phyloP scores from a whole-genome alignment of 2,888 invertebrate genomes.

The Lithophane leautieri region DNA sequence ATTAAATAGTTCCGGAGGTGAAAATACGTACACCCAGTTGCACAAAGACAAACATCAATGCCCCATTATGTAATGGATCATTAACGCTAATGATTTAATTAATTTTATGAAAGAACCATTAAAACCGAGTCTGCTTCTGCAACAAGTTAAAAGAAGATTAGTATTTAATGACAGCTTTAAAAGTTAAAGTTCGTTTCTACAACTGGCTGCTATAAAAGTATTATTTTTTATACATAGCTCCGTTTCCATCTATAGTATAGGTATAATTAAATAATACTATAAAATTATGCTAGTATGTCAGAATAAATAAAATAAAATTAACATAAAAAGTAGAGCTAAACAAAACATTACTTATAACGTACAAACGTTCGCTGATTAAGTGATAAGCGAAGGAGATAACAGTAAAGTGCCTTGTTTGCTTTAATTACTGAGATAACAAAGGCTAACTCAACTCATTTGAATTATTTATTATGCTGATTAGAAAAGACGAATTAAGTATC shows the following conservation, averaged over 20 bases:
- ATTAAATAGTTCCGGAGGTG: background rate
- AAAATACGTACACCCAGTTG: too few relatives aligned
- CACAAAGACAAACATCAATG: too few relatives aligned
- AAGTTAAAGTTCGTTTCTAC: too few relatives aligned
- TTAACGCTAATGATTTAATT: too few relatives aligned
- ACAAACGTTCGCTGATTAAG: slow-evolving; percentile 34
- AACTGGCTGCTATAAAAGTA: too few relatives aligned
- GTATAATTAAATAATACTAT: slow-evolving; percentile 1
- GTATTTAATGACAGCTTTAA: too few relatives aligned
- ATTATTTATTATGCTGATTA: slow-evolving; percentile 29
- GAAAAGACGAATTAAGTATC: background rate
- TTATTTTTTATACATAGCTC: too few relatives aligned
- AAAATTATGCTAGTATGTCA: slow-evolving; percentile 15
- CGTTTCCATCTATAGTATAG: background rate
- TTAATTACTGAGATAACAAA: slow-evolving; percentile 36
- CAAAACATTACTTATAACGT: slow-evolving; percentile 20
- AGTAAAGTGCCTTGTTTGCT: slow-evolving; percentile 31
- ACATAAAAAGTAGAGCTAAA: slow-evolving; percentile 48
- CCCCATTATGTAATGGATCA: too few relatives aligned
- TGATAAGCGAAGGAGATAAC: slow-evolving; percentile 30
- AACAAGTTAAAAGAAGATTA: too few relatives aligned
- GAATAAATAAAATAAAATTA: slow-evolving; percentile 18
- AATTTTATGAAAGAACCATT: too few relatives aligned
- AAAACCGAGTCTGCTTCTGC: too few relatives aligned
- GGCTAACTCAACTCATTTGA: slow-evolving; percentile 13